These are phyloP conservation scores for Drosophila erecta DNA, from an alignment of 1,140 invertebrate genomes.

Conservation along the genomic window DNA sequence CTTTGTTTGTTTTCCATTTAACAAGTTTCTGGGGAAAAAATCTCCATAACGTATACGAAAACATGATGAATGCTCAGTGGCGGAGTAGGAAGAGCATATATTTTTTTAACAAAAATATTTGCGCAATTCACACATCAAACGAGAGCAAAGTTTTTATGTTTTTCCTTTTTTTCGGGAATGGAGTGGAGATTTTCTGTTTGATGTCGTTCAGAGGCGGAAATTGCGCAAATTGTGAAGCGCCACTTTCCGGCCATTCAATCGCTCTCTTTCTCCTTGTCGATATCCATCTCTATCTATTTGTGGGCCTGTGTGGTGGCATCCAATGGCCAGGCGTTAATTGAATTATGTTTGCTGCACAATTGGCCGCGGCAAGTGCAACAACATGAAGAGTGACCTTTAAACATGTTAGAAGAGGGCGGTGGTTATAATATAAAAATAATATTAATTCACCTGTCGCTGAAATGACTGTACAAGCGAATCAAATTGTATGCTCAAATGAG, in stretches of 20 bases:
- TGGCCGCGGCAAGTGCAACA: conserved; percentile 47
- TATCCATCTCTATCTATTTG: conserved; percentile 11
- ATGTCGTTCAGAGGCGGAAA: conserved; percentile 74
- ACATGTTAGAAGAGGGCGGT: conserved; percentile 20
- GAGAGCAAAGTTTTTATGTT: conserved; percentile 38
- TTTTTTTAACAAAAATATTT: conserved; percentile 69
- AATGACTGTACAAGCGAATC: conserved; percentile 4
- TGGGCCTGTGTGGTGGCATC: conserved; percentile 36
- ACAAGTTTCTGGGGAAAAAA: conserved; percentile 28
- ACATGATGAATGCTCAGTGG: conserved; percentile 17
- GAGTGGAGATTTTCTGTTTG: conserved; percentile 64
- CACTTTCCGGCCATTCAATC: conserved; percentile 72
- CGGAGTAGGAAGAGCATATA: conserved; percentile 16
- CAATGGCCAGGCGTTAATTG: conserved; percentile 74
- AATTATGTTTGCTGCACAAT: conserved; percentile 81
- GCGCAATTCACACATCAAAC: conserved; percentile 64
- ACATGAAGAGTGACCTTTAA: conserved; percentile 9
- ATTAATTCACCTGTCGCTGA: not conserved
- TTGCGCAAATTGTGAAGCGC: conserved; percentile 77
- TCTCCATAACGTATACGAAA: conserved; percentile 10
- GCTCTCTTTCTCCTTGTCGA: not conserved
- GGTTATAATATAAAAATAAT: conserved; percentile 1
- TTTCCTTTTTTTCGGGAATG: conserved; percentile 13
- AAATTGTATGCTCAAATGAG: conserved; percentile 29
- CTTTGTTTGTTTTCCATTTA: conserved; percentile 67